A percentile compares a stretch with the other conserved stretches of the same genome.
phyloP scores from a whole-genome alignment of 2,888 invertebrate species.

The Aphrophora alni region DNA sequence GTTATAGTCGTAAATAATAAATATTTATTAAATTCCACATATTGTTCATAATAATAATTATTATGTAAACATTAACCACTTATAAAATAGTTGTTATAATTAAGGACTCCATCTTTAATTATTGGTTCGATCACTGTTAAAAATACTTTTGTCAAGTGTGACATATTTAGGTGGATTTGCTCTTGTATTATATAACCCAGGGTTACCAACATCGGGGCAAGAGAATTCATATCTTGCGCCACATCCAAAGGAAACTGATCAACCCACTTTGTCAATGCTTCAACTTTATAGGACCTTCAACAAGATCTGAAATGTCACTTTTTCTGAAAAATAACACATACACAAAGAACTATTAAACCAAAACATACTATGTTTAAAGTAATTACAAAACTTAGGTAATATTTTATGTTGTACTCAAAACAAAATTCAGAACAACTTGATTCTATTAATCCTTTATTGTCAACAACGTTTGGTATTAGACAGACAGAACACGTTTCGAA shows the following conservation, averaged over 20 bases:
- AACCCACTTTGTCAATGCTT: slow-evolving; percentile 93
- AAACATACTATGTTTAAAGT: slow-evolving; percentile 4
- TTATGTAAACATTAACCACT: too few species aligned
- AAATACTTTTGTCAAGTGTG: slow-evolving; percentile 79
- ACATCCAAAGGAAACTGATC: slow-evolving; percentile 91
- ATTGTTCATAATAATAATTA: too few species aligned
- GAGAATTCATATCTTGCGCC: slow-evolving; percentile 88
- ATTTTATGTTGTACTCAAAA: too few species aligned
- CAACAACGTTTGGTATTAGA: too few species aligned
- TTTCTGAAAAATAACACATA: slow-evolving; percentile 74
- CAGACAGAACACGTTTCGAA: too few species aligned
- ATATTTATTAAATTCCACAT: too few species aligned
- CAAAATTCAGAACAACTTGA: too few species aligned
- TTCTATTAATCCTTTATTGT: too few species aligned
- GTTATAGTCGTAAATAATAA: too few species aligned
- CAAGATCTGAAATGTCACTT: slow-evolving; percentile 97
- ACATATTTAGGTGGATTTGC: slow-evolving; percentile 97
- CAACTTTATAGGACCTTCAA: slow-evolving; percentile 98
- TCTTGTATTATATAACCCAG: slow-evolving; percentile 95
- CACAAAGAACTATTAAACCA: not conserved
- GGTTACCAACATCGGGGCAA: slow-evolving; percentile 93
- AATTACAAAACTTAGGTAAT: slow-evolving; percentile 23
- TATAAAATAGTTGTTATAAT: too few species aligned
- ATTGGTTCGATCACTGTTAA: too few species aligned
- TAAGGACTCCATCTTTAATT: too few species aligned